Evolutionary conservation across 2,888 invertebrate genomes (phyloP), one percentile per base, ranked within the genome.

Genomic region (Terebella lapidaria): DNA sequence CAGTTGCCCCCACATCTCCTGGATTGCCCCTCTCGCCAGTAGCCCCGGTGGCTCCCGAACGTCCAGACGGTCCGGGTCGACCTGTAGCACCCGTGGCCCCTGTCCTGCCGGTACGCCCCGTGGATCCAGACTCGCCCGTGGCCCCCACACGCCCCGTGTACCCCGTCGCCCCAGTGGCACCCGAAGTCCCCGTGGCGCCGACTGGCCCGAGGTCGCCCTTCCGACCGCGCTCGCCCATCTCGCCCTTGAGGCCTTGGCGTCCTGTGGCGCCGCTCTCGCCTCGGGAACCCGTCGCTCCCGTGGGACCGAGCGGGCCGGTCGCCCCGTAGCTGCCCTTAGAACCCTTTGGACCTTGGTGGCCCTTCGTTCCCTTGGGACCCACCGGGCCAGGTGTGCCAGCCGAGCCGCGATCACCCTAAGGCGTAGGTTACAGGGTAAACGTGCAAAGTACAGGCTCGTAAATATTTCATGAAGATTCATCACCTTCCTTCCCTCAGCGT

Each of bases 171-270:
- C 42, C 42, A 15, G 29, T 46, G 28, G 2, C 15, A 26, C 67
- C 67, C 29, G 58, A 56, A 22, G 49, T 30, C 27, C 59, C 66
- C 30, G 59, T 57, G 15, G 25, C 35, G 1, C 63, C 63, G 24
- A 28, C 28, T 15, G 26, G 28, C 4, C 53, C 53, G 28, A 28
- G 25, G 22, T 10, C 22, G 28, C 53, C 53, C 54, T 28, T 24
- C 29, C 24, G 3, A 29, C 57, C 57, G 3, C 28, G 3, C 3
- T 20, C 2, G 10, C 57, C 57, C 4, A 22, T 57, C 4, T 4
- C 4, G 4, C 56, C 56, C n/a, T 45, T 56, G 24, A 25, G 24
- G 5, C 56, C 56, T 4, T 22, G 3, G 3, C 15, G 5, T 24
- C 56, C 56, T 3, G 56, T 25, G n/a, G 56, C 5, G 25, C 56